These are phyloP conservation scores for Theodoxus fluviatilis DNA, from an alignment of 2,888 invertebrate genomes.

Conservation along the genomic window DNA sequence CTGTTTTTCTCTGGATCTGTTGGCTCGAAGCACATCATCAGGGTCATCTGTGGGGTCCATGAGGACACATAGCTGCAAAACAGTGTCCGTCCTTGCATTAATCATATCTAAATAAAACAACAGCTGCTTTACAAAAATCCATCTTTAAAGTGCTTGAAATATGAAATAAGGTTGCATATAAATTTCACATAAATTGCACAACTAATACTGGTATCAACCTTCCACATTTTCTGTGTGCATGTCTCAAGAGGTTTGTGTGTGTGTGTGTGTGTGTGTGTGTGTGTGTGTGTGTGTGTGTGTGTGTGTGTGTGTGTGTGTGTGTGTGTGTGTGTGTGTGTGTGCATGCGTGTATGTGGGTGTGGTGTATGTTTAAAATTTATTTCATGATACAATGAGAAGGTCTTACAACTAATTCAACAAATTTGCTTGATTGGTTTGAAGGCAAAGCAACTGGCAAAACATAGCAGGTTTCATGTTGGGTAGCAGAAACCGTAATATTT, in stretches of 20 bases:
- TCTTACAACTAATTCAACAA: no score
- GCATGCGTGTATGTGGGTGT: constrained; percentile 17
- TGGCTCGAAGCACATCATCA: constrained; percentile 74
- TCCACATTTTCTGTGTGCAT: neutral
- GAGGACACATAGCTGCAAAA: constrained; percentile 73
- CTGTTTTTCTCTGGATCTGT: constrained; percentile 77
- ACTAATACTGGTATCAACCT: neutral
- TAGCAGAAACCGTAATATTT: no score
- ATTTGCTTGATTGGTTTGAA: no score
- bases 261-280: constrained; percentile 14
- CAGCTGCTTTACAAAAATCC: neutral
- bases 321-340: constrained; percentile 28
- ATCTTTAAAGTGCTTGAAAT: no score
- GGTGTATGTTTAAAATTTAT: no score
- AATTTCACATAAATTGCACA: neutral
- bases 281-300: constrained; percentile 26
- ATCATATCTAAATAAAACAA: neutral
- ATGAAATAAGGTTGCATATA: no score
- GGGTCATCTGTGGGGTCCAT: constrained; percentile 72
- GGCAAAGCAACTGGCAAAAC: constrained; percentile 24
- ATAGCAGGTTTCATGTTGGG: constrained; percentile 8
- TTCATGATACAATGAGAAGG: no score
- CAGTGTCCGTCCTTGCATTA: no score
- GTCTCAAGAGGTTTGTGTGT: neutral
- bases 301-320: constrained; percentile 28